Evolutionary conservation across 2,888 invertebrate genomes (phyloP).

Genomic region (Taenaris catops): DNA sequence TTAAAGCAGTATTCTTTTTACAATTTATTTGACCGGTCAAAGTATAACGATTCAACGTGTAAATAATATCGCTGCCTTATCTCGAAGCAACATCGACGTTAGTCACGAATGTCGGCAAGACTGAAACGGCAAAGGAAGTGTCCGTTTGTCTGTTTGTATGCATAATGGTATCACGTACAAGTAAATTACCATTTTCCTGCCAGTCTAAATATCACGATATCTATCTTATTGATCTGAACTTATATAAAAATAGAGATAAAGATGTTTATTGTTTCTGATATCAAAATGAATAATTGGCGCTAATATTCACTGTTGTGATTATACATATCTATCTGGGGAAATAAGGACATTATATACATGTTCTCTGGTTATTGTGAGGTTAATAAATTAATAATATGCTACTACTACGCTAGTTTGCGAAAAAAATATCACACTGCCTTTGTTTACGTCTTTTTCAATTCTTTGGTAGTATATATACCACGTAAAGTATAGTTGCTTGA

Average conservation of each 20-base stretch:
- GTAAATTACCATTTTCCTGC: constrained; percentile 33
- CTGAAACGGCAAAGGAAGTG: constrained; percentile 48
- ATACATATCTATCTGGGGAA: too few relatives aligned
- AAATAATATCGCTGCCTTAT: constrained; percentile 46
- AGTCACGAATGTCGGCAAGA: constrained; percentile 61
- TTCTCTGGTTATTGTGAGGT: too few relatives aligned
- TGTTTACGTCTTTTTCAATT: too few relatives aligned
- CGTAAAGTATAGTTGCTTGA: too few relatives aligned
- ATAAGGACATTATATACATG: too few relatives aligned
- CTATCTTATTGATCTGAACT: constrained; percentile 20
- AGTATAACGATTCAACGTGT: constrained; percentile 25
- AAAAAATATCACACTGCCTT: too few relatives aligned
- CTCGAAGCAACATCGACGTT: constrained; percentile 53
- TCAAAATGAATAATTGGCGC: too few relatives aligned
- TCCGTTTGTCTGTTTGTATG: constrained; percentile 46
- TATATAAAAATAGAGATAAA: constrained; percentile 8
- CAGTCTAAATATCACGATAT: constrained; percentile 26
- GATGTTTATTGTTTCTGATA: constrained; percentile 12
- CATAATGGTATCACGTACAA: constrained; percentile 39
- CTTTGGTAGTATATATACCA: too few relatives aligned
- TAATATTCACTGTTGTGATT: too few relatives aligned
- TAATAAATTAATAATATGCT: too few relatives aligned
- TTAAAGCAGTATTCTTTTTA: constrained; percentile 10
- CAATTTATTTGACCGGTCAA: constrained; percentile 17
- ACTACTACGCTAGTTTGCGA: too few relatives aligned